Evolutionary conservation across 2,113 vertebrate genomes (phyloP).

Genomic region (Charadrius vociferus): DNA sequence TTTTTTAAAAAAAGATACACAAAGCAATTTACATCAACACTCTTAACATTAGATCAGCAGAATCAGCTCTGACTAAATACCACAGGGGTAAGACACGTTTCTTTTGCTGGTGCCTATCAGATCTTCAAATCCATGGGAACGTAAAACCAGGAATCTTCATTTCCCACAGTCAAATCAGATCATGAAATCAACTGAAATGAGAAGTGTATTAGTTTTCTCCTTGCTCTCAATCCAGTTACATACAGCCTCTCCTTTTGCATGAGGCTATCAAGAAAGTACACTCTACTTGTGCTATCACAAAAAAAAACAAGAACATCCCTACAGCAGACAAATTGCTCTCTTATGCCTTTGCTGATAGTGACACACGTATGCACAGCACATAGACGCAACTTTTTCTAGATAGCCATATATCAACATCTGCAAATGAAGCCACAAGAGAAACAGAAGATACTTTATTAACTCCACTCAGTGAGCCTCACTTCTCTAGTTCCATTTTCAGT

Average conservation of each 20-base stretch:
- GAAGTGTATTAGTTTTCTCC: conserved; percentile 36
- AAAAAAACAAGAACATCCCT: neutral
- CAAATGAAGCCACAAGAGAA: neutral
- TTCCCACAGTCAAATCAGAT: conserved; percentile 61
- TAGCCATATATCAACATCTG: neutral
- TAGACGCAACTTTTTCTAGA: neutral
- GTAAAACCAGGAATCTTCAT: conserved; percentile 57
- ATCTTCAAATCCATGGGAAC: conserved; percentile 73
- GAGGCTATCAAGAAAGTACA: neutral
- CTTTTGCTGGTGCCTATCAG: conserved; percentile 82
- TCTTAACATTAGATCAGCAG: conserved; percentile 63
- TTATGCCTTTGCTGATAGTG: neutral
- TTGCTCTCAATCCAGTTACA: neutral
- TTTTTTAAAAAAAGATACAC: conserved; percentile 44
- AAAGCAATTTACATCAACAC: conserved; percentile 72
- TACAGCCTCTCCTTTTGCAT: neutral
- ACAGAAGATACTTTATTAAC: neutral
- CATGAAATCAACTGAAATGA: conserved; percentile 82
- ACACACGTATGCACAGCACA: neutral
- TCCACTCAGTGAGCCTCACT: neutral
- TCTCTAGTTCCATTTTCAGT: neutral
- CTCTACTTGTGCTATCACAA: neutral
- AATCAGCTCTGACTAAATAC: conserved; percentile 70
- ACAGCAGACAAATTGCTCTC: neutral
- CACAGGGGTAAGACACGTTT: conserved; percentile 71